Percentiles rank a stretch among this genome's conserved stretches.
These are phyloP conservation scores for Mastigias papua DNA, from an alignment of 30 jellyfish, hydroid and myxozoan species.

Conservation along the genomic window DNA sequence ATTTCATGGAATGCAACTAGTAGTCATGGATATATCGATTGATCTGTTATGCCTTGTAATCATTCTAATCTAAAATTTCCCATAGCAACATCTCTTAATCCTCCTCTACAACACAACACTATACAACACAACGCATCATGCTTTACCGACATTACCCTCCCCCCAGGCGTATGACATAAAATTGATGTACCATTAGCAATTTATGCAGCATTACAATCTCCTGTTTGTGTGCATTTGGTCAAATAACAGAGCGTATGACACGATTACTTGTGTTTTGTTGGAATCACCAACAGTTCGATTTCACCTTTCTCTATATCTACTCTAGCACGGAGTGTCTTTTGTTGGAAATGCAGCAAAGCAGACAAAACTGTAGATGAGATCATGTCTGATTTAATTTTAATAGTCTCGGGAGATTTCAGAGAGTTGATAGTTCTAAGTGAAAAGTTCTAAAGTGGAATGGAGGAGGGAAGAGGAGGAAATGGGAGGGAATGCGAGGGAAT, in stretches of 20 bases:
- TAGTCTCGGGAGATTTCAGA: too few species aligned
- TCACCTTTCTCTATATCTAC: too few species aligned
- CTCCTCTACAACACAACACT: neutral
- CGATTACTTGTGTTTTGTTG: too few species aligned
- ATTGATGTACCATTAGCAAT: neutral
- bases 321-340: too few species aligned
- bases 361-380: neutral
- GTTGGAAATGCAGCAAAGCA: constrained; percentile 1
- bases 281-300: too few species aligned
- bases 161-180: neutral
- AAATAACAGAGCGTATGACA: too few species aligned
- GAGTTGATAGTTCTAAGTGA: too few species aligned
- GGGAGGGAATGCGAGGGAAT: too few species aligned
- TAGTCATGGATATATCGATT: neutral
- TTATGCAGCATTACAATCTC: neutral
- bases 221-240: too few species aligned
- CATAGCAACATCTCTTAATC: neutral
- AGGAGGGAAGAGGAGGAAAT: too few species aligned
- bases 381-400: too few species aligned
- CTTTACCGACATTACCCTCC: neutral
- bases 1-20: neutral
- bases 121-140: neutral
- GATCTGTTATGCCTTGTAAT: neutral
- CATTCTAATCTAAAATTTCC: neutral
- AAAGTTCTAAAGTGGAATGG: too few species aligned